Evolutionary conservation across 2,797 vertebrate genomes (phyloP), one percentile per base, ranked within the genome.

Genomic region (Labroides dimidiatus): DNA sequence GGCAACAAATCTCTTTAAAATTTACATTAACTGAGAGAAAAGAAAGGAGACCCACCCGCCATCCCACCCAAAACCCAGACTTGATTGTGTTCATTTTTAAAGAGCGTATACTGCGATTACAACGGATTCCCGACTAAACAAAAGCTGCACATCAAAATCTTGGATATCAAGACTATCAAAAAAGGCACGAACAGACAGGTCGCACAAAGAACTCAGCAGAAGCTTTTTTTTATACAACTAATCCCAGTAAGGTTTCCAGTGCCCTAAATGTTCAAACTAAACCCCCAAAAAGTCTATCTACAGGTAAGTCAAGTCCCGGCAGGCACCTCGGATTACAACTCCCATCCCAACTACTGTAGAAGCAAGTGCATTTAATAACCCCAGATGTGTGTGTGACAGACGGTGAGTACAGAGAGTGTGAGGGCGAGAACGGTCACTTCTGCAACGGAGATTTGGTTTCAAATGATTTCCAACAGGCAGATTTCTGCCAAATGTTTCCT

Each of bases 151-250:
- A 84, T 89, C 87, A 52, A 93, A 93, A 91, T 92, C 85, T 90
- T 82, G 84, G 91, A 92, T 90, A 90, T 93, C 74, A 88, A 93
- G 91, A 93, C 92, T 84, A 89, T 92, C 91, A 88, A 93, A 92
- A 91, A 93, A 93, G 93, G 94, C 93, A 94, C 93, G 91, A 84
- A 93, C 92, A 93, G 91, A 94, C 91, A 90, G 84, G 88, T 86
- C 78, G 93, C 91, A 94, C 93, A 88, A 78, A 88, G 88, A 91
- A 92, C 74, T 91, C 83, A 80, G 93, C 91, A 90, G 86, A 93
- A 94, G 93, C 93, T 87, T 92, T 73, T 27, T 89, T 90, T 91
- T 68, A 92, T 92, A 95, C 94, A 93, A 87, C 89, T 72, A 88
- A 85, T 86, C 87, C 74, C 73, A 67, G 60, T 56, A 80, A 74